Percentiles rank a stretch among this genome's conserved stretches.
Evolutionary conservation across 2,113 vertebrate genomes (phyloP).

Genomic region (Pleuronectes platessa): DNA sequence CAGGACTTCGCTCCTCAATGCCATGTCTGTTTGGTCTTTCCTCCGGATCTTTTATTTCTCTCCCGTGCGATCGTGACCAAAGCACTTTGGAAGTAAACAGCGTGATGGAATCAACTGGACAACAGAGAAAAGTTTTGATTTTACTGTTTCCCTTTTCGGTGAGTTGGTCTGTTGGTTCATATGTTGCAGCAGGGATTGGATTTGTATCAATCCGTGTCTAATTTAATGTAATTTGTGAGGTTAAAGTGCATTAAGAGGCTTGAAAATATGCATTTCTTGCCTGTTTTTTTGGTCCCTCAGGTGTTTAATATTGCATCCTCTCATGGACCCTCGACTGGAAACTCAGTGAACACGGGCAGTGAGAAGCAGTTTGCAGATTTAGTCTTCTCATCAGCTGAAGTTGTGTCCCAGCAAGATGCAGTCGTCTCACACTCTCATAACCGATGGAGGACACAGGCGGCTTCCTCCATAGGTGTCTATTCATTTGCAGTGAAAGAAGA

Average conservation of each 20-base stretch:
- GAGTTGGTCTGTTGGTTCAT: slow-evolving; percentile 35
- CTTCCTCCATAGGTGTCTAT: slow-evolving; percentile 73
- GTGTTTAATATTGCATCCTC: slow-evolving; percentile 46
- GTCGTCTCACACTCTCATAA: slow-evolving; percentile 28
- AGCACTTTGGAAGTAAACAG: slow-evolving; percentile 10
- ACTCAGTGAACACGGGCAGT: slow-evolving; percentile 29
- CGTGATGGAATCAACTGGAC: slow-evolving; percentile 60
- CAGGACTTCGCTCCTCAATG: slow-evolving; percentile 29
- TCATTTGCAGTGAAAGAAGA: slow-evolving; percentile 82
- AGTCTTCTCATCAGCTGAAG: slow-evolving; percentile 50
- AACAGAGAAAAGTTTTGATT: slow-evolving; percentile 28
- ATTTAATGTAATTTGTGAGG: background rate
- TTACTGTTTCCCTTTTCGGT: slow-evolving; percentile 59
- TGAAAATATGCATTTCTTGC: background rate
- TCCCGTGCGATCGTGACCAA: slow-evolving; percentile 6
- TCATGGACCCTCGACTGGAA: slow-evolving; percentile 39
- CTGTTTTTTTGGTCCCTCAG: slow-evolving; percentile 43
- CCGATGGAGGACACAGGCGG: slow-evolving; percentile 68
- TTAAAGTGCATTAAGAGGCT: background rate
- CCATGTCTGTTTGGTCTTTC: slow-evolving; percentile 12
- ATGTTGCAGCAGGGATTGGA: background rate
- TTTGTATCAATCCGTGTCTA: background rate
- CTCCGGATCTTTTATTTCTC: background rate
- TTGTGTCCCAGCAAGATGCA: slow-evolving; percentile 30
- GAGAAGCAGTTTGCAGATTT: slow-evolving; percentile 39